Base-by-base conservation (phyloP, 2,797 vertebrate species). In the Emys orbicularis region DNA sequence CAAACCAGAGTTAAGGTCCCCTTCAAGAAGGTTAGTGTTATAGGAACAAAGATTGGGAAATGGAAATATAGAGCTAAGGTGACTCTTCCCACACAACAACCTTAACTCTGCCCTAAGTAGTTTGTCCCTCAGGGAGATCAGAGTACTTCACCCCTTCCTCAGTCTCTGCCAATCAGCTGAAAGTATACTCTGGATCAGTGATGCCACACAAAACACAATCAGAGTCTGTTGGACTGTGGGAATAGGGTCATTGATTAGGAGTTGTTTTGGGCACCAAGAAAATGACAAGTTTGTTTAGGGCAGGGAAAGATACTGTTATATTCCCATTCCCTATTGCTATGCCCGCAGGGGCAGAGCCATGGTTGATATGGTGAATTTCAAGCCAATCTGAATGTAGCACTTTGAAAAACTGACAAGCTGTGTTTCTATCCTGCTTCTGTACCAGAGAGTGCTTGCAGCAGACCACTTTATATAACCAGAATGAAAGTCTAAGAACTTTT, bases 401-500 rank as follows among this genome's bases (percentile, higher is more conserved):
- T 92, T 77, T 84, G 49, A 92, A 90, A 90, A 93, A 76, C 4
- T 57, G 57, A 61, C 13, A 61, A 61, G 57, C n/a, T 72, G n/a
- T 81, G 6, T 87, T 92, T 94, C 11, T 81, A 59, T 80, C 34
- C 87, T 83, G n/a, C 44, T 83, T 86, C 88, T 94, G 3, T 86
- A 93, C 86, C 27, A 53, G n/a, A 61, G 21, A 79, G 21, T 72
- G 54, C 37, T 93, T 44, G 68, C 44, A 86, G 47, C 15, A 76
- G 52, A 52, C 53, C 19, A 56, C 53, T 89, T 97, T 37, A 91
- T 65, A 49, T 92, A 94, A 95, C 23, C 16, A 83, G 91, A 94
- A 84, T 83, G 2, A 10, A 77, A 81, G 11, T 90, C 37, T 84
- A 50, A 50, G 53, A 91, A 92, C n/a, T 80, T 92, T 31, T 59